A percentile compares a stretch with the other conserved stretches of the same genome.
phyloP scores from a whole-genome alignment of 2,113 vertebrate genomes.

The Myocastor coypus region DNA sequence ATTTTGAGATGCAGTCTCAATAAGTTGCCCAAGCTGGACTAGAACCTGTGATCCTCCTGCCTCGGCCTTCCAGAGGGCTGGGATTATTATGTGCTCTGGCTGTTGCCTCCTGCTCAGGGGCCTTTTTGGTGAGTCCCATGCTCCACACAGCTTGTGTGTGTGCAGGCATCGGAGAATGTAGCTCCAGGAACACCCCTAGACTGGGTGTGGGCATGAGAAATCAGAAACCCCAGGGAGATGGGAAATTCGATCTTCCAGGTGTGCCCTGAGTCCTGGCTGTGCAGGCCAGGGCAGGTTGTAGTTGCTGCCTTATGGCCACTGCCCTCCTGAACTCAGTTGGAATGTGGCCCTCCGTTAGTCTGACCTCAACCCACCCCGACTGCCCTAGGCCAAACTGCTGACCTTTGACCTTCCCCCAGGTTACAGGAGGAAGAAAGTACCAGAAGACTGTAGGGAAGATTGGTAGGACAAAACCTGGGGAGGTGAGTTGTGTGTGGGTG shows the following conservation, averaged over 20 bases:
- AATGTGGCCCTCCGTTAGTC: neutral
- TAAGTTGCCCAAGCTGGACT: neutral
- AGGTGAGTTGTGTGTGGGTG: accelerated
- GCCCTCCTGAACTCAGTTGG: neutral
- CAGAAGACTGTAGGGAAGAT: neutral
- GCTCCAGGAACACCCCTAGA: neutral
- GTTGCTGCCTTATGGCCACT: neutral
- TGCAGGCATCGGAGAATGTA: neutral
- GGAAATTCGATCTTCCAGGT: neutral
- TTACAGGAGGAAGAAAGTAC: neutral
- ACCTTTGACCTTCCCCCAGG: neutral
- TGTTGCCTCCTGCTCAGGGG: neutral
- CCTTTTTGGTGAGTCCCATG: neutral
- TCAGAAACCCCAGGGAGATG: neutral
- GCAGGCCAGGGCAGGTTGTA: neutral
- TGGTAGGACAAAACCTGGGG: neutral
- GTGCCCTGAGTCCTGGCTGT: neutral
- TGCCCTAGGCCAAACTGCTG: neutral
- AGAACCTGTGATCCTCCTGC: neutral
- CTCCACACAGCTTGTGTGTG: neutral
- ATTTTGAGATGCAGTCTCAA: neutral
- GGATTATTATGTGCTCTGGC: neutral
- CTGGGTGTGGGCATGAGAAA: neutral
- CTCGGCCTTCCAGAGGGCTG: neutral
- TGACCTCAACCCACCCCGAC: neutral